Percentiles rank a stretch among this genome's conserved stretches.
Conservation (phyloP, 2,797 vertebrate genomes). For the Semotilus atromaculatus region DNA sequence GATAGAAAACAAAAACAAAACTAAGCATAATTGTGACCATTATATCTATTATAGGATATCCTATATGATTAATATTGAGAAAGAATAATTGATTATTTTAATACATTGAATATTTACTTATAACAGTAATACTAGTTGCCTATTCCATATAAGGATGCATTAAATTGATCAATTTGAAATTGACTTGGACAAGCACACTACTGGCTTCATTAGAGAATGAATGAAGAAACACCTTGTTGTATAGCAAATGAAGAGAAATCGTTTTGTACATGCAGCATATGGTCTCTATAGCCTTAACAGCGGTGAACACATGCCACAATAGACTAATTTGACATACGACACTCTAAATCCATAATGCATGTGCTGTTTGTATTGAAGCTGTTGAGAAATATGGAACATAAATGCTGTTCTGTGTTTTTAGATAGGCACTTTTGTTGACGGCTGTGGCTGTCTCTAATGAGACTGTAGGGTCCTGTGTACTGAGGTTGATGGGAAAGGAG, state of each 20-base stretch:
- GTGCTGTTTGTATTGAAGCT: constrained; percentile 22
- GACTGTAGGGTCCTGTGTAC: constrained; percentile 54
- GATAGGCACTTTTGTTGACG: constrained; percentile 23
- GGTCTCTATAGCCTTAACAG: background rate
- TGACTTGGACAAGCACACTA: background rate
- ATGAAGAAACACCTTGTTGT: constrained; percentile 9
- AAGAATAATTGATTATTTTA: background rate
- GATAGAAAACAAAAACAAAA: no score
- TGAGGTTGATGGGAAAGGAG: constrained; percentile 44
- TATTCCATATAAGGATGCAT: background rate
- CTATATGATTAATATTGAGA: background rate
- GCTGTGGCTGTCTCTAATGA: constrained; percentile 65
- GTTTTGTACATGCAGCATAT: constrained; percentile 1
- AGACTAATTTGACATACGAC: background rate
- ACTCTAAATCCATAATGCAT: constrained; percentile 20
- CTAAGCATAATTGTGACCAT: background rate
- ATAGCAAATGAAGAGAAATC: background rate
- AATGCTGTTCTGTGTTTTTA: constrained; percentile 40
- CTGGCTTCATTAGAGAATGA: background rate
- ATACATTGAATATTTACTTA: no score
- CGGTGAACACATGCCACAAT: background rate
- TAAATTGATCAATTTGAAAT: background rate
- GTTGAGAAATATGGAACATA: constrained; percentile 1
- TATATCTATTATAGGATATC: background rate
- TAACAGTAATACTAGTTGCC: no score